Conservation (phyloP, 2,888 invertebrate species). For the Argyresthia albistria region DNA sequence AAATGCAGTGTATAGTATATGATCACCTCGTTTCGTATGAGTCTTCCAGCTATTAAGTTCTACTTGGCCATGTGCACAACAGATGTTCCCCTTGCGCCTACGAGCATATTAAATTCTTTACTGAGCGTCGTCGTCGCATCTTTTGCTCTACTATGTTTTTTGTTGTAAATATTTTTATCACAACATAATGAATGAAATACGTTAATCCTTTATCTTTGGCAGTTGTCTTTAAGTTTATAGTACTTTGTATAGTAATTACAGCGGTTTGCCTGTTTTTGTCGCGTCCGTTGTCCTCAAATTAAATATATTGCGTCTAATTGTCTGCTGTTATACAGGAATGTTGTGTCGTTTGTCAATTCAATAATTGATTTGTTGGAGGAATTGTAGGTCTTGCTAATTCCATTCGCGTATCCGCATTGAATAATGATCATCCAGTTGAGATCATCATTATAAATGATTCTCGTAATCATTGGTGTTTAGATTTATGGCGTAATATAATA, state of each 20-base stretch:
- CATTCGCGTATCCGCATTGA: conserved; percentile 15
- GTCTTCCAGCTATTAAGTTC: conserved; percentile 45
- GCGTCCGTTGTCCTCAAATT: too few species aligned
- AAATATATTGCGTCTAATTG: too few species aligned
- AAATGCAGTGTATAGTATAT: conserved; percentile 30
- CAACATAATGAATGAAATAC: too few species aligned
- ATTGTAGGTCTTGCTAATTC: not conserved
- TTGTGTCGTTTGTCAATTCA: too few species aligned
- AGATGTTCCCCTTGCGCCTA: conserved; percentile 49
- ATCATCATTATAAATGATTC: conserved; percentile 31
- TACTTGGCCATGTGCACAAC: conserved; percentile 56
- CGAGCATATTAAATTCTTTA: conserved; percentile 24
- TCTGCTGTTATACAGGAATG: too few species aligned
- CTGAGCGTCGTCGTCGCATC: conserved; percentile 12
- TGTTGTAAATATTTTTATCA: too few species aligned
- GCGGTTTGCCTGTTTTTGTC: too few species aligned
- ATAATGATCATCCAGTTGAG: conserved; percentile 34
- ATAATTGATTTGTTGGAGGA: not conserved
- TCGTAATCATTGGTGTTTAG: not conserved
- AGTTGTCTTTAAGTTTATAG: too few species aligned
- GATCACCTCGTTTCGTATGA: conserved; percentile 36
- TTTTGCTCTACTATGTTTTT: not conserved
- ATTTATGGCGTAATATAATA: not conserved
- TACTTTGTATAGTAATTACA: too few species aligned
- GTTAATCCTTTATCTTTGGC: too few species aligned